Evolutionary conservation across 2,797 vertebrate species (phyloP), one percentile per base, ranked within the genome.

Genomic region (Pempheris klunzingeri): DNA sequence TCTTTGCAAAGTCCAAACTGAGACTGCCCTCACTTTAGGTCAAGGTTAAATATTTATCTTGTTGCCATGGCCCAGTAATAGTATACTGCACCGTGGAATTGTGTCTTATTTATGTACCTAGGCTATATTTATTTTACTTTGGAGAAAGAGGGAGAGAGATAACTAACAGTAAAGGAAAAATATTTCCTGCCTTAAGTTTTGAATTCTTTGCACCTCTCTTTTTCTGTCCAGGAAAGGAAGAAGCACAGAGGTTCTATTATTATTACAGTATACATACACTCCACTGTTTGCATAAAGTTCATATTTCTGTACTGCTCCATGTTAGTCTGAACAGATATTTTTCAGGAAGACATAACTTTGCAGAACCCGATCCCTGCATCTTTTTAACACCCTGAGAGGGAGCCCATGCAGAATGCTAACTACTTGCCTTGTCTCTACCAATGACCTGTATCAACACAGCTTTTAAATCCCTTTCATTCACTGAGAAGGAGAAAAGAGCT

Each of bases 381-480:
- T 82, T 79, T 80, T 63, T 32, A 68, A 74, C 53, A 80, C 67
- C 32, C 22, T 60, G 54, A 68, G 39, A 67, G 39, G 64, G 7
- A 68, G 58, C 14, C 41, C 57, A 38, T 63, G 71, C 57, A 71
- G 80, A 84, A 84, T 81, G 32, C 20, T 39, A 72, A 77, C 64
- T 30, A 62, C 41, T 58, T 62, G 28, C 36, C 73, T 41, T 39
- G 77, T 84, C 76, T 78, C 43, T 71, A 68, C 41, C 84, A 62
- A 26, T 89, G 82, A 72, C 77, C 74, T 54, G 70, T 52, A 55
- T 86, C 77, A 82, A 58, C n/a, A 68, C 61, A 5, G 47, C 71
- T 77, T 41, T 82, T 74, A 78, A 81, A 82, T 78, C 52, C 49
- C 55, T 61, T 71, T 69, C 50, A 76, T 77, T 82, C 62, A 52